A percentile compares a stretch with the other conserved stretches of the same genome.
Evolutionary conservation across 2,888 invertebrate genomes (phyloP).

Genomic region (Drosophila paracracens): DNA sequence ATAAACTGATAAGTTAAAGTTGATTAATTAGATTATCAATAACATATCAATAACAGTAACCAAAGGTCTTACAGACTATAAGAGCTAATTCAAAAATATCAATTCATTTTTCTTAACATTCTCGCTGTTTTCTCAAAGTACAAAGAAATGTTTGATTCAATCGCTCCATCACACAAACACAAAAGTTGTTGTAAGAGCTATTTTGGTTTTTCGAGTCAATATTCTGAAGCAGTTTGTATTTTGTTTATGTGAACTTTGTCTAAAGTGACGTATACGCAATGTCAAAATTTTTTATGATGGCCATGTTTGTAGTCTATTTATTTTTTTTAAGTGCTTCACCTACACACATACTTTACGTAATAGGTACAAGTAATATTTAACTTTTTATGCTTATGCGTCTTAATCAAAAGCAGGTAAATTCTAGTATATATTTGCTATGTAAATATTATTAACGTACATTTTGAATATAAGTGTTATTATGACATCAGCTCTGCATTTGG

Average conservation of each 20-base stretch:
- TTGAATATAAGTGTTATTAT: neutral
- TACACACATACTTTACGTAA: neutral
- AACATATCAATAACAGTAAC: neutral
- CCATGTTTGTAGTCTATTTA: neutral
- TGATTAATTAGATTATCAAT: conserved; percentile 18
- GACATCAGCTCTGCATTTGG: neutral
- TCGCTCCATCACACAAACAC: neutral
- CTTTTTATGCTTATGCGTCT: neutral
- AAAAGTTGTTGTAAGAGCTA: neutral
- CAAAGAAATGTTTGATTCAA: neutral
- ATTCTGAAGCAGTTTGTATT: neutral
- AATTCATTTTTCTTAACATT: neutral
- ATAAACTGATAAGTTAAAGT: conserved; percentile 2
- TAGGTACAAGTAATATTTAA: neutral
- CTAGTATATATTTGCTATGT: neutral
- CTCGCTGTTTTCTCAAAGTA: neutral
- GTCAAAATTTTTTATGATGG: neutral
- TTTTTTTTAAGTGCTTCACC: neutral
- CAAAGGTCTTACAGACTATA: neutral
- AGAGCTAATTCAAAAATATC: neutral
- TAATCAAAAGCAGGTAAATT: neutral
- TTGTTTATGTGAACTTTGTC: neutral
- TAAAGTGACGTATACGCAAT: neutral
- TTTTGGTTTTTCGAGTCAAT: neutral
- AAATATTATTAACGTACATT: conserved; percentile 4